phyloP scores from a whole-genome alignment of 2,797 vertebrate species.

The Novumbra hubbsi region DNA sequence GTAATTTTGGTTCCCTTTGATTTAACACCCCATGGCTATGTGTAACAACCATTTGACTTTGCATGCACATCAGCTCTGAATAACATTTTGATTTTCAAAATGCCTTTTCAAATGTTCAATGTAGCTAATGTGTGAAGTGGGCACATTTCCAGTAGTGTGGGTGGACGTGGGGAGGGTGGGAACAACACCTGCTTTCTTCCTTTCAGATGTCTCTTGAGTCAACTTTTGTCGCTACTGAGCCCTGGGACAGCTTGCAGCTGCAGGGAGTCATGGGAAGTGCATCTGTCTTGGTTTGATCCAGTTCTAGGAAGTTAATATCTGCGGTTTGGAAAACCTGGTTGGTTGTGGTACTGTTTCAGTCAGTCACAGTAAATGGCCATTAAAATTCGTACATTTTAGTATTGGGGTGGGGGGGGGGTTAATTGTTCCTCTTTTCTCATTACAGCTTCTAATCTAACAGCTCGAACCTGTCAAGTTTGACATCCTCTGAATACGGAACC shows the following conservation, averaged over 20 bases:
- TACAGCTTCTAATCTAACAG: constrained; percentile 57
- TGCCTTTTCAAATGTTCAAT: constrained; percentile 43
- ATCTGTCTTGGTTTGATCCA: constrained; percentile 42
- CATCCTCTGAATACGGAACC: constrained; percentile 31
- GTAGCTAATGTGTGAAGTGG: constrained; percentile 41
- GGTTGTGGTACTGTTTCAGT: constrained; percentile 28
- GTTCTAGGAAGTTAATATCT: constrained; percentile 51
- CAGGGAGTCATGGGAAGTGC: constrained; percentile 59
- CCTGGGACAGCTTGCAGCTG: constrained; percentile 45
- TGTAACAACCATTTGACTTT: constrained; percentile 59
- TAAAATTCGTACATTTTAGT: no score
- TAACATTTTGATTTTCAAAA: constrained; percentile 60
- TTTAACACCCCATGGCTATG: constrained; percentile 66
- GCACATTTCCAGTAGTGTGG: constrained; percentile 41
- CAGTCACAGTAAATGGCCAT: constrained; percentile 34
- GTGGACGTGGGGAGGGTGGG: constrained; percentile 49
- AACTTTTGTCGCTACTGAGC: constrained; percentile 57
- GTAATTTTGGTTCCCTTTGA: constrained; percentile 73
- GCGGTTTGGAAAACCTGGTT: constrained; percentile 33
- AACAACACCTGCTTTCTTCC: constrained; percentile 67
- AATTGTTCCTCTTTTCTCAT: constrained; percentile 61
- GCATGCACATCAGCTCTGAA: constrained; percentile 76
- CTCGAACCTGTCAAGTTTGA: constrained; percentile 16
- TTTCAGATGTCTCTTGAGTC: constrained; percentile 71
- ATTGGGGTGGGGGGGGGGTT: constrained; percentile 42